Percentiles rank a stretch among this genome's conserved stretches.
Conservation (phyloP, 2,888 invertebrate genomes). For the Pinctada fucata region DNA sequence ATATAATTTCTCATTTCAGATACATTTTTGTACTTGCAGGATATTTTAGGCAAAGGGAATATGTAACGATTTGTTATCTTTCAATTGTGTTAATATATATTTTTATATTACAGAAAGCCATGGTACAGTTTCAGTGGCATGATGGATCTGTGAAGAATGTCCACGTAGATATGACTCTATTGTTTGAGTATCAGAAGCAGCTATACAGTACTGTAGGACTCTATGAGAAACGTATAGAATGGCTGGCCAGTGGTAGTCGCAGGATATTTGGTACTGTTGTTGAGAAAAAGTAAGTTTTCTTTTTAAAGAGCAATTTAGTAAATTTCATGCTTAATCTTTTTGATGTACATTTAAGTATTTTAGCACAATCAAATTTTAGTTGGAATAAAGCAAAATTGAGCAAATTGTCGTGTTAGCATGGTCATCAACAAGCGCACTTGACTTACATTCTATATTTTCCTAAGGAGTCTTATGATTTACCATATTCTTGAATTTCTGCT, state of each 20-base stretch:
- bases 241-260: constrained; percentile 74
- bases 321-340: neutral
- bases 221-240: constrained; percentile 75
- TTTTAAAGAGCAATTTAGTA: neutral
- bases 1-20: too few species aligned
- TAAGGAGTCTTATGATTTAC: too few species aligned
- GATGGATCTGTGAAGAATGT: constrained; percentile 76
- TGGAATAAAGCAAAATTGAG: too few species aligned
- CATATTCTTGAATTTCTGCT: too few species aligned
- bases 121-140: constrained; percentile 77
- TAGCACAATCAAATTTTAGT: too few species aligned
- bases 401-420: too few species aligned
- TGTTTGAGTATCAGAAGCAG: constrained; percentile 77
- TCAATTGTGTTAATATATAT: neutral
- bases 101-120: constrained; percentile 69
- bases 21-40: too few species aligned
- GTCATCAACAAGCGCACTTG: too few species aligned
- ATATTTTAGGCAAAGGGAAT: too few species aligned
- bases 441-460: too few species aligned
- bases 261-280: constrained; percentile 75
- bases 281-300: constrained; percentile 72
- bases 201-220: constrained; percentile 73
- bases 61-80: neutral
- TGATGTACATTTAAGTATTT: too few species aligned
- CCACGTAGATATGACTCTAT: constrained; percentile 76